Base-by-base conservation (phyloP, 2,113 vertebrate species). In the Gopherus flavomarginatus region DNA sequence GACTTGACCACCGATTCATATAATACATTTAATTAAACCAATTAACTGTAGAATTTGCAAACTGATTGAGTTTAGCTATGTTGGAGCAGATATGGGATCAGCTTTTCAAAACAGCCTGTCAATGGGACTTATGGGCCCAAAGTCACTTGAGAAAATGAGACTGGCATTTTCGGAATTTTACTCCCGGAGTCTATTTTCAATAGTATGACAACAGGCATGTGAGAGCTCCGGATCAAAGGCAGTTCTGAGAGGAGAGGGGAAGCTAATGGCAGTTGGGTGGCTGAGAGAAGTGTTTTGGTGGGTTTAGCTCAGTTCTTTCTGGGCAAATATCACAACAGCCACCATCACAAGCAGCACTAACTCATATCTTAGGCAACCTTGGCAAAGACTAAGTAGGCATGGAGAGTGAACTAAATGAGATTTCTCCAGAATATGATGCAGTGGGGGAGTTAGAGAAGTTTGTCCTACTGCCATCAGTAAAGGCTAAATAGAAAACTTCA, bases 291-390 rank as follows among this genome's bases (percentile, higher is more conserved):
- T 29, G 12, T 47, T 29, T 75, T 27, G 42, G 42, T 27, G 26
- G 19, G 21, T 27, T 44, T 47, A 26, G 38, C 3, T 13, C 84
- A 26, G 2, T 13, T 54, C 65, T 52, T 38, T 35, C 5, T 57
- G 16, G 21, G 29, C 47, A 49, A 47, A 35, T 78, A 29, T 27
- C 11, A 12, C n/a, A 86, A 47, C 5, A 77, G 19, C 42, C 21
- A 75, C 72, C 42, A 56, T 44, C 7, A 0, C 1, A 42, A 4
- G 21, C 0, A 7, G n/a, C 11, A 83, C 47, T 7, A 81, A 21
- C 24, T 62, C 9, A 2, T 27, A 50, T 26, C 75, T 78, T 78
- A 44, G 75, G 26, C 26, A 78, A 27, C 13, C 75, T 16, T 47
- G 26, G 42, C 24, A 47, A 29, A 91, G 47, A 72, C 35, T 44